Percentiles rank a stretch among this genome's conserved stretches.
These are phyloP conservation scores for Gymnocypris eckloni DNA, from an alignment of 2,797 vertebrate species.

Conservation along the genomic window DNA sequence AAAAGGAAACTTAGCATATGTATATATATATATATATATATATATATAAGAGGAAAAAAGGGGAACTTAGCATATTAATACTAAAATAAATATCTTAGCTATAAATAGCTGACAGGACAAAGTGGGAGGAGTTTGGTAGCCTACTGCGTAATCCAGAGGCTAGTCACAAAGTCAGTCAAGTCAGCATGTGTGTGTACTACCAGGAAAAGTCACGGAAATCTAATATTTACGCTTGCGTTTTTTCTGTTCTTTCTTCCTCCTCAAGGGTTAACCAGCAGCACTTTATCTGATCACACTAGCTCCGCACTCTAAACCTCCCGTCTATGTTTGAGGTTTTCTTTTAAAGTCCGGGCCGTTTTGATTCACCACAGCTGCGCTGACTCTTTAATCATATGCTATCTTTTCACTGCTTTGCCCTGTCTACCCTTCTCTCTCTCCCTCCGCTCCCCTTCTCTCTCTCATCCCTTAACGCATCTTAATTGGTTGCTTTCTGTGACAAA, in stretches of 20 bases:
- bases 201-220: slow-evolving; percentile 43
- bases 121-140: slow-evolving; percentile 51
- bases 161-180: slow-evolving; percentile 52
- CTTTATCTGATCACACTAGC: slow-evolving; percentile 47
- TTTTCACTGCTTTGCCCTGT: slow-evolving; percentile 79
- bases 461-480: slow-evolving; percentile 96
- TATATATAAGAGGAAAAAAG: slow-evolving; percentile 48
- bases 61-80: not conserved
- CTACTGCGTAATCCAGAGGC: slow-evolving; percentile 70
- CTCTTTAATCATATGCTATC: slow-evolving; percentile 97
- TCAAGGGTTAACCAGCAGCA: slow-evolving; percentile 41
- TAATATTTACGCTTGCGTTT: slow-evolving; percentile 4
- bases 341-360: slow-evolving; percentile 81
- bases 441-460: slow-evolving; percentile 74
- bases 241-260: slow-evolving; percentile 50
- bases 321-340: slow-evolving; percentile 79
- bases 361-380: slow-evolving; percentile 92
- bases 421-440: slow-evolving; percentile 57
- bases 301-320: slow-evolving; percentile 57
- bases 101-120: slow-evolving; percentile 84
- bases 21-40: slow-evolving; percentile 69
- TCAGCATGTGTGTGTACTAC: slow-evolving; percentile 51
- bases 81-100: slow-evolving; percentile 50
- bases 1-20: slow-evolving; percentile 51
- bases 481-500: slow-evolving; percentile 99